A percentile compares a stretch with the other conserved stretches of the same genome.
These are phyloP conservation scores for Lasioglossum figueresi DNA, from an alignment of 2,888 invertebrate species.

Conservation along the genomic window DNA sequence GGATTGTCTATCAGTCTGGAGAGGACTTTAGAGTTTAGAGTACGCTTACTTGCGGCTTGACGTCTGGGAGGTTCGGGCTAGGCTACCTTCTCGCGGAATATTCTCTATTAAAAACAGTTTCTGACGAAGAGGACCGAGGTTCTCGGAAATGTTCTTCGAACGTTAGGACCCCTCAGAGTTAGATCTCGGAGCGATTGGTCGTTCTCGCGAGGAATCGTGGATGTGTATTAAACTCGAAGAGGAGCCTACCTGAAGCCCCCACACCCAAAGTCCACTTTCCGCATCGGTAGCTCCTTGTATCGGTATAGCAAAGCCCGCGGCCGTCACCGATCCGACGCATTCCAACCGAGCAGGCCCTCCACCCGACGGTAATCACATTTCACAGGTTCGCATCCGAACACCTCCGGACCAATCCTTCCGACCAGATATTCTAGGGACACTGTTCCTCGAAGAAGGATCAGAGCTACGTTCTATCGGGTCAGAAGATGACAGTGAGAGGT, in stretches of 20 bases:
- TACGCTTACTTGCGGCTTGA: background rate
- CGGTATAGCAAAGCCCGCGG: background rate
- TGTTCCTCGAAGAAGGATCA: conserved; percentile 70
- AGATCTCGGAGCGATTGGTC: background rate
- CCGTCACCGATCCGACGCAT: background rate
- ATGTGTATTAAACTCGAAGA: background rate
- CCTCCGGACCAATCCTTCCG: conserved; percentile 1
- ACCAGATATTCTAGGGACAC: conserved; percentile 36
- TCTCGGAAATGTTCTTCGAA: background rate
- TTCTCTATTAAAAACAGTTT: background rate
- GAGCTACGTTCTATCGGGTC: conserved; percentile 87
- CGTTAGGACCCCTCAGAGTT: background rate
- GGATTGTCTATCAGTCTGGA: background rate
- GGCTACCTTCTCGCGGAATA: background rate
- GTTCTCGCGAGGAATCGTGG: background rate
- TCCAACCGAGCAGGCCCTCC: background rate
- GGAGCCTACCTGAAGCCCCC: background rate
- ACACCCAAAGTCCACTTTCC: background rate
- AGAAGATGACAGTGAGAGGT: conserved; percentile 92
- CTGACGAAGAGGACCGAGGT: background rate
- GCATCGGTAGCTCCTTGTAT: background rate
- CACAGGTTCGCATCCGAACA: conserved; percentile 1
- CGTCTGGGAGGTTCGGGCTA: background rate
- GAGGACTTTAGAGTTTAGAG: too few relatives aligned
- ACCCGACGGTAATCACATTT: conserved; percentile 11